Percentiles rank a stretch among this genome's conserved stretches.
phyloP scores from a whole-genome alignment of 2,888 invertebrate genomes.

The Oscheius myriophilus region DNA sequence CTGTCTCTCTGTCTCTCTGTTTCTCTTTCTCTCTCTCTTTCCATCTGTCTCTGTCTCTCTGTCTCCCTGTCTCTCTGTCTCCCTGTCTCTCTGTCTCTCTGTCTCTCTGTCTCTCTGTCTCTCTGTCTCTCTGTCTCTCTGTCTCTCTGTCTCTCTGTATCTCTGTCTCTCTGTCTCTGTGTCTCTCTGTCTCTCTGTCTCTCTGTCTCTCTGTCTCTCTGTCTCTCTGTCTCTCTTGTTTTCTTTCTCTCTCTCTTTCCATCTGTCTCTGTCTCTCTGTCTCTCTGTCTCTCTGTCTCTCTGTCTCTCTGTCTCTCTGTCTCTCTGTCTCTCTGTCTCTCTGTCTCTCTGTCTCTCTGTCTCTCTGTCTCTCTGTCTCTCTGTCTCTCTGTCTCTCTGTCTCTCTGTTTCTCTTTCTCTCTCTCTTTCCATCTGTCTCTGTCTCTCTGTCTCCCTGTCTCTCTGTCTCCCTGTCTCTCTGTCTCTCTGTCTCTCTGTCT shows the following conservation, averaged over 20 bases:
- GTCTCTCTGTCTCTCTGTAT: not conserved
- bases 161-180: not conserved
- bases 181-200: constrained; percentile 12
- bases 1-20: not conserved
- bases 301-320: too few relatives aligned
- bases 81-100: too few relatives aligned
- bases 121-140: not conserved
- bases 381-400: not conserved
- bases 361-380: not conserved
- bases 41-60: not conserved
- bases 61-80: not conserved
- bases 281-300: not conserved
- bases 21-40: not conserved
- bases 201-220: not conserved
- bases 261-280: not conserved
- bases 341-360: not conserved
- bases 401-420: constrained; percentile 5
- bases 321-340: too few relatives aligned
- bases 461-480: not conserved
- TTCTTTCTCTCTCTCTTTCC: not conserved
- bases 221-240: not conserved
- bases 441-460: not conserved
- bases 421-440: not conserved
- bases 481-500: not conserved
- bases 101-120: not conserved